phyloP scores from a whole-genome alignment of 2,797 vertebrate genomes.

The Pseudopleuronectes americanus region DNA sequence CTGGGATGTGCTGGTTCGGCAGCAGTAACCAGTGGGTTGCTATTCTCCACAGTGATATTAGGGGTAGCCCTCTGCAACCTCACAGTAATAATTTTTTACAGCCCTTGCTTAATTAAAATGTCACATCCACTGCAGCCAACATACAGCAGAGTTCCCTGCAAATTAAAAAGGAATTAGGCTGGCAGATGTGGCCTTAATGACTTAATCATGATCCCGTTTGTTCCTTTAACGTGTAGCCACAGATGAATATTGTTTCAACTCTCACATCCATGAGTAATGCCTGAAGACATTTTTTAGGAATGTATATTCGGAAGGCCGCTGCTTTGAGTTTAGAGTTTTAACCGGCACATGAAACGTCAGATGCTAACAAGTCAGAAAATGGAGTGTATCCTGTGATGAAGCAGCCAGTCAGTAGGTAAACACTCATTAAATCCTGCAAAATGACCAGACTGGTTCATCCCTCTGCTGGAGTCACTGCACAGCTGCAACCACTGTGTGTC shows the following conservation, averaged over 20 bases:
- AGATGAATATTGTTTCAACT: slow-evolving; percentile 64
- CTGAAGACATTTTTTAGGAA: slow-evolving; percentile 28
- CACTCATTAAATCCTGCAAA: slow-evolving; percentile 15
- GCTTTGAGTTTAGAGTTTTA: slow-evolving; percentile 42
- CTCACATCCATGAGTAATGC: slow-evolving; percentile 35
- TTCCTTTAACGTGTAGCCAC: slow-evolving; percentile 67
- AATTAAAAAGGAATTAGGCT: slow-evolving; percentile 84
- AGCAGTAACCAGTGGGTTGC: slow-evolving; percentile 24
- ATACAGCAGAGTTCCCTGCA: slow-evolving; percentile 70
- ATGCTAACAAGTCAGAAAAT: slow-evolving; percentile 19
- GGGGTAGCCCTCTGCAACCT: slow-evolving; percentile 53
- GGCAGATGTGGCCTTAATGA: slow-evolving; percentile 85
- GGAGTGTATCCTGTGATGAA: slow-evolving; percentile 2
- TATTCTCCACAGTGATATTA: slow-evolving; percentile 51
- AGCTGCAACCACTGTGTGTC: slow-evolving; percentile 19
- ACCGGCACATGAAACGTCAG: slow-evolving; percentile 27
- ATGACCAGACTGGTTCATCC: slow-evolving; percentile 9
- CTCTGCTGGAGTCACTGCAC: slow-evolving; percentile 5
- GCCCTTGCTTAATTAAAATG: slow-evolving; percentile 81
- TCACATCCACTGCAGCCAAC: slow-evolving; percentile 72
- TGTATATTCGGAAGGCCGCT: slow-evolving; percentile 62
- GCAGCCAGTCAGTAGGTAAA: slow-evolving; percentile 32
- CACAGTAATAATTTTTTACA: slow-evolving; percentile 71
- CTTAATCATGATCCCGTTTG: slow-evolving; percentile 77
- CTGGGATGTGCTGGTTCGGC: slow-evolving; percentile 36